These are phyloP conservation scores for Brotula barbata DNA, from an alignment of 2,797 vertebrate genomes.

Conservation along the genomic window DNA sequence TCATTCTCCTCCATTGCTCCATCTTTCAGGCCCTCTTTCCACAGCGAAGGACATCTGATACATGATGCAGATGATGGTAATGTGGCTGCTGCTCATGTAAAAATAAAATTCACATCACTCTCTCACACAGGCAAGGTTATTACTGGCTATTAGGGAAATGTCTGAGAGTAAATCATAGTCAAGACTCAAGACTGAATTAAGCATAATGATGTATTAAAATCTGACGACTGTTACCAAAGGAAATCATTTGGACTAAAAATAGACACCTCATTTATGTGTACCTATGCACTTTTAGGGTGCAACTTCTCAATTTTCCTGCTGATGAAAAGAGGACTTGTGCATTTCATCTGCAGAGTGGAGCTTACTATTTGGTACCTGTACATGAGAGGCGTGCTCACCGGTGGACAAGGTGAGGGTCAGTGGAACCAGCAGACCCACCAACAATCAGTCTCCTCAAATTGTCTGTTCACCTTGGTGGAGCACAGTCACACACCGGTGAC, in stretches of 20 bases:
- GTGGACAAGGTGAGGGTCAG: constrained; percentile 49
- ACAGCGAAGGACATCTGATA: constrained; percentile 56
- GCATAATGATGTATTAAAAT: constrained; percentile 32
- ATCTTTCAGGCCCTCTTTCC: constrained; percentile 47
- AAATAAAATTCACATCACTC: constrained; percentile 69
- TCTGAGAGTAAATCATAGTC: constrained; percentile 54
- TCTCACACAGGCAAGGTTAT: constrained; percentile 55
- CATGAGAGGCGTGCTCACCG: constrained; percentile 9
- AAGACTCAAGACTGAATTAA: constrained; percentile 35
- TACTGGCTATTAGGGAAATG: constrained; percentile 56
- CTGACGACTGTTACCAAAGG: constrained; percentile 4
- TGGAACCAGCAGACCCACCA: constrained; percentile 3
- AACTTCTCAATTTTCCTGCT: no score
- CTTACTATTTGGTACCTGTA: constrained; percentile 54
- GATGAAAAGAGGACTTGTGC: no score
- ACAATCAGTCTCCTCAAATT: constrained; percentile 51
- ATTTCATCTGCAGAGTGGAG: constrained; percentile 37
- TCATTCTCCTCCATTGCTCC: constrained; percentile 32
- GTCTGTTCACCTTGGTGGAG: constrained; percentile 40
- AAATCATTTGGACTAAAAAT: constrained; percentile 33
- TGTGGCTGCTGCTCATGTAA: constrained; percentile 65
- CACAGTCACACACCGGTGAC: constrained; percentile 36
- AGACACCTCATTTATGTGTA: constrained; percentile 22
- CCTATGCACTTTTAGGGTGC: constrained; percentile 19
- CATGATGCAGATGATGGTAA: constrained; percentile 60